A percentile compares a stretch with the other conserved stretches of the same genome.
These are phyloP conservation scores for Dione juno DNA, from an alignment of 2,888 invertebrate species.

Conservation along the genomic window DNA sequence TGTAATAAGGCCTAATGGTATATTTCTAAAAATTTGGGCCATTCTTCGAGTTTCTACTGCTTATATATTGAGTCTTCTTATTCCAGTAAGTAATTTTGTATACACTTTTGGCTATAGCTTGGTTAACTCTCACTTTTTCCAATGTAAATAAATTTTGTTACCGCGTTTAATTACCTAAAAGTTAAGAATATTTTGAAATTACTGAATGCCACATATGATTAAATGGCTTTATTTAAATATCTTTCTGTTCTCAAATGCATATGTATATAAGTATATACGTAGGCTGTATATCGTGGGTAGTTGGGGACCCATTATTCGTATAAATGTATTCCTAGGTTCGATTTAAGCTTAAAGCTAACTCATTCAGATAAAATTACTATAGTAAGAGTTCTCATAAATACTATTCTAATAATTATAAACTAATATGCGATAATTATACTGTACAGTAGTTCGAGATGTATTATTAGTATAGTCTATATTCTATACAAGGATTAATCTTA, in stretches of 20 bases:
- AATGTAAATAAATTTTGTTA: too few relatives aligned
- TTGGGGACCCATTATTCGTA: too few relatives aligned
- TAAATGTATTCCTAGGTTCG: neutral
- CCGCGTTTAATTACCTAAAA: too few relatives aligned
- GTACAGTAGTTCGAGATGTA: too few relatives aligned
- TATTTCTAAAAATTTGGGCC: slow-evolving; percentile 71
- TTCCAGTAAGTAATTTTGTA: slow-evolving; percentile 62
- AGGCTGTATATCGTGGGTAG: too few relatives aligned
- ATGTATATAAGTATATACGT: too few relatives aligned
- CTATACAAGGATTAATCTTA: neutral
- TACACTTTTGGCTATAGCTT: neutral
- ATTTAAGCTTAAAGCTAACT: neutral
- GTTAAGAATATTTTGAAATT: too few relatives aligned
- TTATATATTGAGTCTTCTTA: slow-evolving; percentile 65
- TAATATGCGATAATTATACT: neutral
- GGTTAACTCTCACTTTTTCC: too few relatives aligned
- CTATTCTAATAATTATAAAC: neutral
- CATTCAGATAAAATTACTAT: neutral
- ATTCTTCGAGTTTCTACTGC: slow-evolving; percentile 62
- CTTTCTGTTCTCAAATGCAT: too few relatives aligned
- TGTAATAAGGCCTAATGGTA: slow-evolving; percentile 69
- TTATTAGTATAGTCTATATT: too few relatives aligned
- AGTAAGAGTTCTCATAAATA: neutral
- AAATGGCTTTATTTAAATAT: too few relatives aligned
- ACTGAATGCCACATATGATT: too few relatives aligned